Conservation (phyloP, 2,113 vertebrate genomes). For the Alligator mississippiensis region DNA sequence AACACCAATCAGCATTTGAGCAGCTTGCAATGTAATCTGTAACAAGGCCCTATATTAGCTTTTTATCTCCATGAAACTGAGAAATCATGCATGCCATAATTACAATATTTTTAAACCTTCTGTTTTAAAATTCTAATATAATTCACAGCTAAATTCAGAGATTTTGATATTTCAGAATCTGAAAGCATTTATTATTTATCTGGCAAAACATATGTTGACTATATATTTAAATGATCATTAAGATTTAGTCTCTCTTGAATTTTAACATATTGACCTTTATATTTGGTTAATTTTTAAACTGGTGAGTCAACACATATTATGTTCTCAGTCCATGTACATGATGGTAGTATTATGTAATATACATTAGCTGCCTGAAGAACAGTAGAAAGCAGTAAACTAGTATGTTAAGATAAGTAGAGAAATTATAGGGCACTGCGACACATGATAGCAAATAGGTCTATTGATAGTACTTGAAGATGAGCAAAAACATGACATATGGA, state of each 20-base stretch:
- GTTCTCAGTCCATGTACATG: background rate
- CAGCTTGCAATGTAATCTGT: background rate
- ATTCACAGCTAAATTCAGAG: background rate
- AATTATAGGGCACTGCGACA: background rate
- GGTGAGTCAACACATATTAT: background rate
- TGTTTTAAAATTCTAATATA: background rate
- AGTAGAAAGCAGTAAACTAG: background rate
- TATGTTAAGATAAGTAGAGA: background rate
- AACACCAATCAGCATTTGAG: background rate
- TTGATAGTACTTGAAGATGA: background rate
- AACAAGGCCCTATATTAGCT: background rate
- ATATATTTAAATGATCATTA: background rate
- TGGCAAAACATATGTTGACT: background rate
- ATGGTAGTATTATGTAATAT: background rate
- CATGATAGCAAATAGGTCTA: background rate
- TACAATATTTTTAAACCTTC: background rate
- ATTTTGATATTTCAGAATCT: background rate
- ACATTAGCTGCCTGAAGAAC: background rate
- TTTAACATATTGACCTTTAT: background rate
- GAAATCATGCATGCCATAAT: background rate
- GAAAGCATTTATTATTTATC: background rate
- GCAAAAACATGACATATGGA: background rate
- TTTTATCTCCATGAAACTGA: background rate
- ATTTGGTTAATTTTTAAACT: background rate
- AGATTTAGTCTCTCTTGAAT: background rate